Base-by-base conservation (phyloP, 1,140 invertebrate genomes). In the Ylistrum balloti region DNA sequence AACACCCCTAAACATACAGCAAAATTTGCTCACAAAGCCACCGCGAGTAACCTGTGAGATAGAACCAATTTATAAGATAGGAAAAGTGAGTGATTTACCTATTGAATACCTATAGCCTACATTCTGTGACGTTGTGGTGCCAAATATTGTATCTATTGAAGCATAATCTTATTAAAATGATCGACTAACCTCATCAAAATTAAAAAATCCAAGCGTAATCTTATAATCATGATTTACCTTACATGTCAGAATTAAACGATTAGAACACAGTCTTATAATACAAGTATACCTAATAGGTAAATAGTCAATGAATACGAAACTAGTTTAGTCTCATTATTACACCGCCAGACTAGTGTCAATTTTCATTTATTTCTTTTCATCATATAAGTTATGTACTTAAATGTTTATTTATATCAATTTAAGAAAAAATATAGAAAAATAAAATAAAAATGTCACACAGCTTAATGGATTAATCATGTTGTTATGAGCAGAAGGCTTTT, bases 361-460 rank as follows among this genome's bases (percentile, higher is more conserved):
- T 74, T 74, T 74, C 56, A 28, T 74, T 74, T 28, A 74, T 74
- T 74, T 74, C 56, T 74, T 74, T 7, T 74, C 56, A 74, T 74
- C 56, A 74, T 74, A 28, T 74, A 28, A 5, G 56, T 74, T 17
- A 74, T 74, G n/a, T 74, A 74, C 56, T 74, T 74, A 74, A 74
- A 74, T 74, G 56, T 74, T 74, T 74, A 74, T 74, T 74, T 74
- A 74, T 74, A 74, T 74, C n/a, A 74, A 74, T 74, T 74, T 28
- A 74, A 74, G 56, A 28, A 17, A 74, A 74, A 74, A 28, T n/a
- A 74, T 28, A 74, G 5, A 5, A 28, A 5, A 74, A 0, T 22
- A 74, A 74, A 74, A 74, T 74, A 28, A 74, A 74, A 74, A 74
- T 28, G 56, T 74, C 56, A 28, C 56, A 74, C 56, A n/a, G 28